Conservation (phyloP, 2,888 invertebrate species). For the Petrolisthes manimaculis region DNA sequence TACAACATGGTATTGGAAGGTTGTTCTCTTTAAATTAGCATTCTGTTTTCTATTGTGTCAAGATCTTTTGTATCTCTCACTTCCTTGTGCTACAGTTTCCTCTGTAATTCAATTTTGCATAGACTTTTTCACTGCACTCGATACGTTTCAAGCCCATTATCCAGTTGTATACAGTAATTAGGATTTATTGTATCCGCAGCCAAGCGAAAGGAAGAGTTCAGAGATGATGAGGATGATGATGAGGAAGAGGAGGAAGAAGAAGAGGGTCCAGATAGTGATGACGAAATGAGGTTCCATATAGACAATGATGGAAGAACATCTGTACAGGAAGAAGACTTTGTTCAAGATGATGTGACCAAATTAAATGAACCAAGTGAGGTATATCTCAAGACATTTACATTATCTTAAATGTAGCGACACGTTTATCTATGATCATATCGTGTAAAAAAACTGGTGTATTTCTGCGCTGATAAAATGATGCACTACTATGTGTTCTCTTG, state of each 20-base stretch:
- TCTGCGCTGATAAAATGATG: neutral
- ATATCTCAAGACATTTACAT: neutral
- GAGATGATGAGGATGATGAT: constrained; percentile 5
- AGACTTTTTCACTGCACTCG: too few relatives aligned
- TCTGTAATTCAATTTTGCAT: too few relatives aligned
- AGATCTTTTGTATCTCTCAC: too few relatives aligned
- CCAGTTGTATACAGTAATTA: too few relatives aligned
- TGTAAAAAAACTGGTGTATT: neutral
- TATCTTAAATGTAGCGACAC: neutral
- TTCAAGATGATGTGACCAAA: neutral
- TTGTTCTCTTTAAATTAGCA: too few relatives aligned
- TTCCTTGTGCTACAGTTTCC: too few relatives aligned
- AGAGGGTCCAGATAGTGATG: neutral
- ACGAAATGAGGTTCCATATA: neutral
- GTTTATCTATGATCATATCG: neutral
- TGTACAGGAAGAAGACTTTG: neutral
- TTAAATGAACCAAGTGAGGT: neutral
- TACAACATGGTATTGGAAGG: too few relatives aligned
- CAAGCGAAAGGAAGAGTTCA: neutral
- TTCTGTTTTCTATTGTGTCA: too few relatives aligned
- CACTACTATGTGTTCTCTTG: neutral
- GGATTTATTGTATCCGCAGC: too few relatives aligned
- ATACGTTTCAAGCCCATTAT: too few relatives aligned
- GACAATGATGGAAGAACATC: constrained; percentile 16
- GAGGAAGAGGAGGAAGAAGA: neutral